These are phyloP conservation scores for Paraplagusia blochii DNA, from an alignment of 2,113 vertebrate species.

Conservation along the genomic window DNA sequence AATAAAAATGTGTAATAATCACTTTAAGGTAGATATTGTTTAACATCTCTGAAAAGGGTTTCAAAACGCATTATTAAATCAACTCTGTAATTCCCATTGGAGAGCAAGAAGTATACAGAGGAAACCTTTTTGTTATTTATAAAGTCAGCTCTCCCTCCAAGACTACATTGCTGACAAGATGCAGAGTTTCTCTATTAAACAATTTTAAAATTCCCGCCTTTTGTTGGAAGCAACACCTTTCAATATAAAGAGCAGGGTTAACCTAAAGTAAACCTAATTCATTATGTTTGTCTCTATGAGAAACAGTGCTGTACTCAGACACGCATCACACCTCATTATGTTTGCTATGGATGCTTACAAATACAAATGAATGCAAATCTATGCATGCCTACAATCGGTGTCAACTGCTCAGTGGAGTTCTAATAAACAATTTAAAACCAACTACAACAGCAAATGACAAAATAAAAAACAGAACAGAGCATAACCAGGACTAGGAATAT, in stretches of 20 bases:
- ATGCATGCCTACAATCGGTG: conserved; percentile 58
- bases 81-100: no score
- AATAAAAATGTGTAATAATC: conserved; percentile 26
- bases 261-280: no score
- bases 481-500: no score
- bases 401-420: conserved; percentile 46
- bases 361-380: conserved; percentile 69
- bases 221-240: no score
- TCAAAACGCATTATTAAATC: background rate
- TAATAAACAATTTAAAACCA: conserved; percentile 2
- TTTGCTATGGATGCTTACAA: conserved; percentile 24
- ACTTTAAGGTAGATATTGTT: conserved; percentile 35
- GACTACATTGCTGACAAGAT: no score
- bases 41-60: conserved; percentile 11
- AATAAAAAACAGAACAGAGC: no score
- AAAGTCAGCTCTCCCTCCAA: no score
- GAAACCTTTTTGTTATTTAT: no score
- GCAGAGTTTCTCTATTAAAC: no score
- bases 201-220: no score
- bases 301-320: conserved; percentile 14
- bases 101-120: no score
- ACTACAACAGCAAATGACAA: background rate
- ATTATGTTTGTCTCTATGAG: conserved; percentile 46
- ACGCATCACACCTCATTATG: conserved; percentile 21
- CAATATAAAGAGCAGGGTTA: background rate